Conservation (phyloP, 2,113 vertebrate species). For the Scomber japonicus region DNA sequence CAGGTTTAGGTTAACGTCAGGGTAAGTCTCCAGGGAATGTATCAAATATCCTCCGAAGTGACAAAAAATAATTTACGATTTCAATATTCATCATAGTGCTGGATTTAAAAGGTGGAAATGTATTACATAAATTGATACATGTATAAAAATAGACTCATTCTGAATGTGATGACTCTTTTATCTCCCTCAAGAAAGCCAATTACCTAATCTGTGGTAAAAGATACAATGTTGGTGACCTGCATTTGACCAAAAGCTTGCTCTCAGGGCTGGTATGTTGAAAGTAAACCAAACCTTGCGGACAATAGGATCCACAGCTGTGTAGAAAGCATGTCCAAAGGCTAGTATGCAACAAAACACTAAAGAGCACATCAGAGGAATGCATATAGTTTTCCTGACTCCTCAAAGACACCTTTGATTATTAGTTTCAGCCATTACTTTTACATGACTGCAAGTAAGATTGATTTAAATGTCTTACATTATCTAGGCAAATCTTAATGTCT, state of each 20-base stretch:
- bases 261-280: slow-evolving; percentile 34
- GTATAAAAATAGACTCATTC: background rate
- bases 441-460: background rate
- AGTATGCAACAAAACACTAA: slow-evolving; percentile 60
- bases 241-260: slow-evolving; percentile 48
- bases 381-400: slow-evolving; percentile 7
- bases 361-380: slow-evolving; percentile 39
- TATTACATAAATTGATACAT: background rate
- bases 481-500: background rate
- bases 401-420: slow-evolving; percentile 16
- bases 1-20: background rate
- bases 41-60: background rate
- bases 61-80: slow-evolving; percentile 19
- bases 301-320: slow-evolving; percentile 21
- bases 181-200: slow-evolving; percentile 11
- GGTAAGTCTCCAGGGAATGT: background rate
- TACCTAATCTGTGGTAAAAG: slow-evolving; percentile 30
- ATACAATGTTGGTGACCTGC: slow-evolving; percentile 12
- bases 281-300: slow-evolving; percentile 39
- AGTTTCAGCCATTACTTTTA: slow-evolving; percentile 7
- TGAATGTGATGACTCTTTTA: background rate
- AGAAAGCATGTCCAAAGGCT: slow-evolving; percentile 38
- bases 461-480: background rate
- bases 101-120: background rate
- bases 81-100: background rate